A percentile compares a stretch with the other conserved stretches of the same genome.
phyloP scores from a whole-genome alignment of 1,140 invertebrate genomes.

The Bombus waltoni region DNA sequence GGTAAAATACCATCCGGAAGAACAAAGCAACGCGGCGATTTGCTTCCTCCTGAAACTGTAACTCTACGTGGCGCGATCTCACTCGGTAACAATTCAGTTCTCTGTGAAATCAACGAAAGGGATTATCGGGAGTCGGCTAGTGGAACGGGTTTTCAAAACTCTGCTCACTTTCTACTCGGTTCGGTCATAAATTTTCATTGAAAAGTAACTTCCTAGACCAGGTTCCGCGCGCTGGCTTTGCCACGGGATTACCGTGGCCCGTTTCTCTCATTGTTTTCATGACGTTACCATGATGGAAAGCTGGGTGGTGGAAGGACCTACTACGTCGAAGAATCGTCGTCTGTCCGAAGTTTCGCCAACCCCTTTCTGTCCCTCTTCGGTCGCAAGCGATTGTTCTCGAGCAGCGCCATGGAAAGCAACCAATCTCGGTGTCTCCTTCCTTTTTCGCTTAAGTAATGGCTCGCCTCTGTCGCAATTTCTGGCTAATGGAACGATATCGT shows the following conservation, averaged over 20 bases:
- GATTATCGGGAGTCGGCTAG: background rate
- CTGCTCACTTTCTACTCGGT: background rate
- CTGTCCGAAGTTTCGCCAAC: conserved; percentile 19
- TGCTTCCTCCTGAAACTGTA: too few relatives aligned
- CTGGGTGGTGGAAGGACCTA: background rate
- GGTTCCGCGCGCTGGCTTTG: background rate
- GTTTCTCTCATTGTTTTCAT: conserved; percentile 57
- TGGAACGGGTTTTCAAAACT: conserved; percentile 7
- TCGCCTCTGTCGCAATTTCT: conserved; percentile 3
- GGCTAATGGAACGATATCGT: conserved; percentile 39
- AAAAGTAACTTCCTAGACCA: conserved; percentile 29
- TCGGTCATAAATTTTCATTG: conserved; percentile 41
- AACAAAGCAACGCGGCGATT: conserved; percentile 4
- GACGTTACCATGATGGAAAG: conserved; percentile 39
- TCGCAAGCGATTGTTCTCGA: conserved; percentile 30
- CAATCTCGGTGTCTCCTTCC: background rate
- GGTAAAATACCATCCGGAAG: conserved; percentile 11
- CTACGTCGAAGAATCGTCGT: conserved; percentile 5
- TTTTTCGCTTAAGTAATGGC: conserved; percentile 31
- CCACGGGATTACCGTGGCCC: conserved; percentile 41
- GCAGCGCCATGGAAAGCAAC: conserved; percentile 19
- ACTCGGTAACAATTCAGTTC: background rate
- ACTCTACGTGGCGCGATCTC: background rate
- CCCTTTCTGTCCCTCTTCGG: background rate
- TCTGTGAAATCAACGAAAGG: conserved; percentile 2